Evolutionary conservation across 1,140 invertebrate genomes (phyloP).

Genomic region (Mizuhopecten yessoensis): DNA sequence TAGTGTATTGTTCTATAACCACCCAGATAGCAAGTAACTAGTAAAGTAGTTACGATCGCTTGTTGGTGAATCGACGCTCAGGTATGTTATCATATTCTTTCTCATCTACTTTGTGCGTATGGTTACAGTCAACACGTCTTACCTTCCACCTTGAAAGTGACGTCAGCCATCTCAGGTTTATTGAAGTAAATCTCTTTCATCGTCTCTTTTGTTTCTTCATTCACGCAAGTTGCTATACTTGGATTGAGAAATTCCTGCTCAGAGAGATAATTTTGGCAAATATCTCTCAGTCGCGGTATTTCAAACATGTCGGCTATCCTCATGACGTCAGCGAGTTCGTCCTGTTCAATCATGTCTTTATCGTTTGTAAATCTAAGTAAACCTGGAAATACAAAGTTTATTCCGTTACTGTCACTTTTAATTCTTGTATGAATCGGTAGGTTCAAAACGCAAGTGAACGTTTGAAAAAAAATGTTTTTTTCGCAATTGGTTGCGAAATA

Average conservation of each 20-base stretch:
- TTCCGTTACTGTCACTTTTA: too few species aligned
- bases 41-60: too few species aligned
- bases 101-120: too few species aligned
- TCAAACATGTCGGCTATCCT: constrained; percentile 74
- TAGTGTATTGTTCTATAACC: too few species aligned
- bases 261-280: constrained; percentile 75
- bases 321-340: constrained; percentile 71
- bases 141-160: constrained; percentile 79
- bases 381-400: constrained; percentile 72
- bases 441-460: too few species aligned
- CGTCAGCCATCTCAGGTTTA: constrained; percentile 70
- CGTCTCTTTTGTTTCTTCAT: constrained; percentile 75
- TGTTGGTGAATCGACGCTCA: too few species aligned
- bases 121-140: too few species aligned
- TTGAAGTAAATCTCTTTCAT: constrained; percentile 80
- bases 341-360: constrained; percentile 50
- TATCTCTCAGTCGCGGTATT: constrained; percentile 71
- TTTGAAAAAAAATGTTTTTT: too few species aligned
- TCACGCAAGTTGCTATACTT: constrained; percentile 80
- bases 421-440: too few species aligned
- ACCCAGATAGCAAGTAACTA: too few species aligned
- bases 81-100: too few species aligned
- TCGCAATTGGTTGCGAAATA: too few species aligned
- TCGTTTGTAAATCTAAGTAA: constrained; percentile 71
- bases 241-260: constrained; percentile 81